Conservation (phyloP, 2,888 invertebrate species). For the Drosophila borborema region DNA sequence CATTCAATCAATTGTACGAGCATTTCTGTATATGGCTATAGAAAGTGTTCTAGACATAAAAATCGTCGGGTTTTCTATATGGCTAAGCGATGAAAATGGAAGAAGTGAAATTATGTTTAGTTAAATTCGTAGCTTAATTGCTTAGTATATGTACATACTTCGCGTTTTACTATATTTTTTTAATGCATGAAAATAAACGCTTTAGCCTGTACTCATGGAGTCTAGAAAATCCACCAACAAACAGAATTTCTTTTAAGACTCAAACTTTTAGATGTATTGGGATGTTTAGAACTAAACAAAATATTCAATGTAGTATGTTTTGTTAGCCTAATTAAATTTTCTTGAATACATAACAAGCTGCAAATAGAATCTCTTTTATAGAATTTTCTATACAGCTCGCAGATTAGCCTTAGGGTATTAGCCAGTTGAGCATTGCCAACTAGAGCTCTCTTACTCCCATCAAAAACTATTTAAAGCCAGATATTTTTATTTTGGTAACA, state of each 20-base stretch:
- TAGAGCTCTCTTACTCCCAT: neutral
- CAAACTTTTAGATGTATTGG: too few relatives aligned
- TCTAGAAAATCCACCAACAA: too few relatives aligned
- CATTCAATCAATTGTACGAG: slow-evolving; percentile 3
- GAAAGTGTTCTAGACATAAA: slow-evolving; percentile 67
- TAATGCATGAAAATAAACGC: too few relatives aligned
- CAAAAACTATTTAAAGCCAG: neutral
- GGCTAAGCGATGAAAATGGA: slow-evolving; percentile 20
- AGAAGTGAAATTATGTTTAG: slow-evolving; percentile 48
- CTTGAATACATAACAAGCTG: too few relatives aligned
- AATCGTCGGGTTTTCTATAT: slow-evolving; percentile 6
- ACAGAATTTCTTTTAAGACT: too few relatives aligned
- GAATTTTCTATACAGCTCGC: too few relatives aligned
- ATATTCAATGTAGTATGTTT: too few relatives aligned
- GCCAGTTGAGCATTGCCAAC: neutral
- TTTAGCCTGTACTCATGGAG: too few relatives aligned
- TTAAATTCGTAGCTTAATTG: neutral
- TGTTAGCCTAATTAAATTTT: too few relatives aligned
- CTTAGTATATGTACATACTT: neutral
- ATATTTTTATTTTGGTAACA: slow-evolving; percentile 8
- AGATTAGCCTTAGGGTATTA: neutral
- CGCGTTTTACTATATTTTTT: too few relatives aligned
- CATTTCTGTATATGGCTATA: slow-evolving; percentile 49
- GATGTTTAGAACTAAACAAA: too few relatives aligned
- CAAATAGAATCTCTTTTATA: too few relatives aligned